These are phyloP conservation scores for Mus caroli DNA, from an alignment of 2,797 vertebrate genomes.

Conservation along the genomic window DNA sequence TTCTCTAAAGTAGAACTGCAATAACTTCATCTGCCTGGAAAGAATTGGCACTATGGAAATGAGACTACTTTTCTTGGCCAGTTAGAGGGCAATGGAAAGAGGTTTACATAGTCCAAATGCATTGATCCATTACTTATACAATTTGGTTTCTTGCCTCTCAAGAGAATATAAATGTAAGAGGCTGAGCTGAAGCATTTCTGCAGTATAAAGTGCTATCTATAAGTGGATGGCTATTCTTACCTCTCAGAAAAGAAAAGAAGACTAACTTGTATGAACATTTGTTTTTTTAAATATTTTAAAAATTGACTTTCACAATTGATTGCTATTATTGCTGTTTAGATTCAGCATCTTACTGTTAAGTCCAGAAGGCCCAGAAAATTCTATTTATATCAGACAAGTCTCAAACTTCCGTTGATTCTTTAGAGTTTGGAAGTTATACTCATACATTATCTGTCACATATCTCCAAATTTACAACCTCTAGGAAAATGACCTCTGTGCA, in stretches of 20 bases:
- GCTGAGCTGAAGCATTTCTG: background rate
- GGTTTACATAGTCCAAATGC: slow-evolving; percentile 49
- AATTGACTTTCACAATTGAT: background rate
- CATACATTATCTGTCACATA: background rate
- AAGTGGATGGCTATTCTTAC: background rate
- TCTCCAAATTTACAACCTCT: background rate
- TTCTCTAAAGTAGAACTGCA: slow-evolving; percentile 31
- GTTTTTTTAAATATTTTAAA: background rate
- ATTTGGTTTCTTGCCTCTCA: slow-evolving; percentile 55
- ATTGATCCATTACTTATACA: slow-evolving; percentile 53
- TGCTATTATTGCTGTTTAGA: background rate
- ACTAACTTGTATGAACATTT: background rate
- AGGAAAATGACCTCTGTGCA: background rate
- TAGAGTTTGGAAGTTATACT: background rate
- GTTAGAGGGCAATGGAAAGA: slow-evolving; percentile 41
- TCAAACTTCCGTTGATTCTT: background rate
- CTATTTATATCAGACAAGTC: background rate
- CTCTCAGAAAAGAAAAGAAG: slow-evolving; percentile 12
- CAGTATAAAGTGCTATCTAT: background rate
- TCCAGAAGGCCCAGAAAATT: too few relatives aligned
- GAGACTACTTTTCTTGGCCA: slow-evolving; percentile 20
- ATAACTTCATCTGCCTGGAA: slow-evolving; percentile 62
- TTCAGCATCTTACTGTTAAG: background rate
- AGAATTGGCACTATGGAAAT: slow-evolving; percentile 38
- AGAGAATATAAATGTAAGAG: slow-evolving; percentile 45